phyloP scores from a whole-genome alignment of 1,140 invertebrate genomes.

The Hestina assimilis region DNA sequence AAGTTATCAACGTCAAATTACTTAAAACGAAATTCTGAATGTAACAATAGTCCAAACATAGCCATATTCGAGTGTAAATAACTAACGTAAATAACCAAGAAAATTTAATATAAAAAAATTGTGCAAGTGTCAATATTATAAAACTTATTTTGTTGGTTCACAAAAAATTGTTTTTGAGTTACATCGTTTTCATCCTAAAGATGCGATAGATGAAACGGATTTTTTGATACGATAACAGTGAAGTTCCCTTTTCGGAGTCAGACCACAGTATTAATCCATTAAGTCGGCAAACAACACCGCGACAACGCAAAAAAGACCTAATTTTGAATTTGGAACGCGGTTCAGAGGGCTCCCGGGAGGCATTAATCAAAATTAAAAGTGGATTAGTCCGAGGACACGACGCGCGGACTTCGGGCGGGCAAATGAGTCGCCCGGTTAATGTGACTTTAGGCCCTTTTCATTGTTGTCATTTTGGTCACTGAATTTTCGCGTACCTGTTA shows the following conservation, averaged over 20 bases:
- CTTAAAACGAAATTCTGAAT: too few species aligned
- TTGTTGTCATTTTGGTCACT: conserved; percentile 2
- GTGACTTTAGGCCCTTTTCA: conserved; percentile 21
- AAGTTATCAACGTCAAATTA: too few species aligned
- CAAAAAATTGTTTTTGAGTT: too few species aligned
- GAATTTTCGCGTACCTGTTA: neutral
- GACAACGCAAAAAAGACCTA: conserved; percentile 43
- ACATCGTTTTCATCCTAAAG: too few species aligned
- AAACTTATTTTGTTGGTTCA: too few species aligned
- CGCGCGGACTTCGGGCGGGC: conserved; percentile 29
- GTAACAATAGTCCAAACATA: too few species aligned
- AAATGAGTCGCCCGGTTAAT: conserved; percentile 33
- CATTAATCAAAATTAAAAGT: conserved; percentile 74
- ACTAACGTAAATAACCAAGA: too few species aligned
- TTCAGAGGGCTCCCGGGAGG: conserved; percentile 28
- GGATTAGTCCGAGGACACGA: conserved; percentile 47
- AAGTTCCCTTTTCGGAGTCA: conserved; percentile 5
- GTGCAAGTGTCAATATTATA: too few species aligned
- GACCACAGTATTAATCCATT: conserved; percentile 18
- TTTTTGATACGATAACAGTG: neutral
- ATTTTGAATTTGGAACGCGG: conserved; percentile 41
- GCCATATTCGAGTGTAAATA: too few species aligned
- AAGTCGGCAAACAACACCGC: conserved; percentile 18
- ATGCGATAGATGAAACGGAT: too few species aligned
- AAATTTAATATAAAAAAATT: too few species aligned